Percentiles rank a stretch among this genome's conserved stretches.
Evolutionary conservation across 2,797 vertebrate genomes (phyloP).

Genomic region (Lacerta agilis): DNA sequence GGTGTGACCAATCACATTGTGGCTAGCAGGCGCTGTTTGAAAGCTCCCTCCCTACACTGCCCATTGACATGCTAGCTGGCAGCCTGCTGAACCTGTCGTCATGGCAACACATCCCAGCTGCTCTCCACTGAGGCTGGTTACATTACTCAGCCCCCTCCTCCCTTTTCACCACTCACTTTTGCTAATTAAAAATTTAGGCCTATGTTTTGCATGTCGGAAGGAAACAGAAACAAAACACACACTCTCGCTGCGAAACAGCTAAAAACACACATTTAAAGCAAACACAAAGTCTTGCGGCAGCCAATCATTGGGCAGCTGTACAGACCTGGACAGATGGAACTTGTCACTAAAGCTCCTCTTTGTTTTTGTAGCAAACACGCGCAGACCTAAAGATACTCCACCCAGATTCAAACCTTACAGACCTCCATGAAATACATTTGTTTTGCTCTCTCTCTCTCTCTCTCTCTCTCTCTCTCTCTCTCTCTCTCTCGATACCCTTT

Average conservation of each 20-base stretch:
- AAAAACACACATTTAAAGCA: conserved; percentile 61
- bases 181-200: conserved; percentile 80
- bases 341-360: conserved; percentile 67
- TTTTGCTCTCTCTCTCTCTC: neutral
- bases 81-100: conserved; percentile 84
- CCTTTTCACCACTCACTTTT: conserved; percentile 75
- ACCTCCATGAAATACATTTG: conserved; percentile 41
- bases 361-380: conserved; percentile 60
- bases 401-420: conserved; percentile 48
- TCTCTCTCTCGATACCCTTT: conserved; percentile 6
- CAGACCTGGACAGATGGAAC: conserved; percentile 71
- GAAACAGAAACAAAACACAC: conserved; percentile 68
- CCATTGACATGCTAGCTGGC: conserved; percentile 85
- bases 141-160: conserved; percentile 66
- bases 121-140: conserved; percentile 75
- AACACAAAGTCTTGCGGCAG: conserved; percentile 58
- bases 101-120: conserved; percentile 90
- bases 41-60: conserved; percentile 83
- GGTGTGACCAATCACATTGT: conserved; percentile 95
- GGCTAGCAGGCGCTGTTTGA: conserved; percentile 82
- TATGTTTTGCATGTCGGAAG: conserved; percentile 69
- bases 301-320: conserved; percentile 73
- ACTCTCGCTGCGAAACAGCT: conserved; percentile 38
- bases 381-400: conserved; percentile 41
- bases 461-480: conserved; percentile 9